These are phyloP conservation scores for Eira barbara DNA, from an alignment of 2,113 vertebrate genomes.

Conservation along the genomic window DNA sequence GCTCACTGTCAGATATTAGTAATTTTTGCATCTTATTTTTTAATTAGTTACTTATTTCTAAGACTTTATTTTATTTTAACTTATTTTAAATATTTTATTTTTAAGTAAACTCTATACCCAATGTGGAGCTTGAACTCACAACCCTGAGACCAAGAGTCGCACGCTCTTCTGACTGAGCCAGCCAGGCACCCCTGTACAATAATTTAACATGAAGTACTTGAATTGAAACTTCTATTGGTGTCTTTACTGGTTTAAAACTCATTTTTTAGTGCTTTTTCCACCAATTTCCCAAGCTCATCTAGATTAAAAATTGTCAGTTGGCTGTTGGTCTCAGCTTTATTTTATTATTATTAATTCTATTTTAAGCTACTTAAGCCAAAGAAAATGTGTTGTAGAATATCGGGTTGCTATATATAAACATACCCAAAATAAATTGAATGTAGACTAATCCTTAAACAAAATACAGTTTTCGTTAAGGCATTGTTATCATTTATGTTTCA, in stretches of 20 bases:
- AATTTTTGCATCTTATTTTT: not conserved
- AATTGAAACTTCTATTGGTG: not conserved
- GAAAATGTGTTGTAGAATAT: not conserved
- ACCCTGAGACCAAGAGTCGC: not conserved
- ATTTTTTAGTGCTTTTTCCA: not conserved
- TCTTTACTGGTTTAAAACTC: not conserved
- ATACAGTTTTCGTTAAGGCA: not conserved
- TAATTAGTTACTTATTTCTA: not conserved
- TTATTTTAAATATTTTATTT: not conserved
- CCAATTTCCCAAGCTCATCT: not conserved
- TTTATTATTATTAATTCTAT: not conserved
- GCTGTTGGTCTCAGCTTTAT: not conserved
- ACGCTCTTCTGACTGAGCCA: not conserved
- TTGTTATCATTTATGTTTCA: not conserved
- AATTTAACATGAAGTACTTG: not conserved
- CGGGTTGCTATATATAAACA: not conserved
- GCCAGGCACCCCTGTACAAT: not conserved
- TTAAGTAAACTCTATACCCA: not conserved
- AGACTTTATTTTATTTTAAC: not conserved
- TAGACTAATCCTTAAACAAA: not conserved
- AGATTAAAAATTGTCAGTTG: not conserved
- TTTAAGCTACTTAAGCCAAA: not conserved
- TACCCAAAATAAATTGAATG: not conserved
- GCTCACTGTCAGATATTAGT: not conserved
- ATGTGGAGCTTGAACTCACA: not conserved